These are phyloP conservation scores for Aplochiton taeniatus DNA, from an alignment of 2,797 vertebrate species.

Conservation along the genomic window DNA sequence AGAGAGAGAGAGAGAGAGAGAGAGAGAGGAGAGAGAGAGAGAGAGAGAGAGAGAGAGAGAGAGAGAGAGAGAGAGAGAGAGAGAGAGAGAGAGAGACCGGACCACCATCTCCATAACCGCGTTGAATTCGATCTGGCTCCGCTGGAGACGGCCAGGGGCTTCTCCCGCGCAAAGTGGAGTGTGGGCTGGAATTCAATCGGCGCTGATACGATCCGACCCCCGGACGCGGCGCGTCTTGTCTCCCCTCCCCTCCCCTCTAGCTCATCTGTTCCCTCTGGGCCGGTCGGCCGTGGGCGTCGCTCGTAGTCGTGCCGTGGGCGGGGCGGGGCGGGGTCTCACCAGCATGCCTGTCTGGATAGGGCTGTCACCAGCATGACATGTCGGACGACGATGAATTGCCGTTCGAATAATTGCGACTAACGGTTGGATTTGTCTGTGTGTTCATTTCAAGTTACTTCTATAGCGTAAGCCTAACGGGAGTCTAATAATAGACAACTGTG, in stretches of 20 bases:
- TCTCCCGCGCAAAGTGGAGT: background rate
- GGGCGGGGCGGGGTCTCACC: too few species aligned
- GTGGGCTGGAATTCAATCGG: slow-evolving; percentile 50
- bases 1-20: slow-evolving; percentile 17
- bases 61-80: slow-evolving; percentile 20
- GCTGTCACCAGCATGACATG: too few species aligned
- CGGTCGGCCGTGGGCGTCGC: too few species aligned
- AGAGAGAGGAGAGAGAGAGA: slow-evolving; percentile 52
- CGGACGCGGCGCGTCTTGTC: too few species aligned
- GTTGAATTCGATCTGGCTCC: slow-evolving; percentile 59
- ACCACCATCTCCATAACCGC: slow-evolving; percentile 61
- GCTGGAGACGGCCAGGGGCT: slow-evolving; percentile 25
- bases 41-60: slow-evolving; percentile 44
- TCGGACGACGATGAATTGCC: too few species aligned
- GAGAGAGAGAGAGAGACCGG: slow-evolving; percentile 25
- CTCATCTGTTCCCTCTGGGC: background rate
- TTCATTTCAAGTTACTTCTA: too few species aligned
- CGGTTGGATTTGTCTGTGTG: too few species aligned
- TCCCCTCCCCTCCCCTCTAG: background rate
- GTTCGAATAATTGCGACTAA: too few species aligned
- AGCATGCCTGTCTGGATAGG: too few species aligned
- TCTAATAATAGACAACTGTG: too few species aligned
- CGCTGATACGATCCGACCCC: slow-evolving; percentile 40
- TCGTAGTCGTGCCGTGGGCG: too few species aligned
- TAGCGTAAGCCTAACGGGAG: too few species aligned